Conservation (phyloP, 1,140 invertebrate species). For the Diorhabda sublineata region DNA sequence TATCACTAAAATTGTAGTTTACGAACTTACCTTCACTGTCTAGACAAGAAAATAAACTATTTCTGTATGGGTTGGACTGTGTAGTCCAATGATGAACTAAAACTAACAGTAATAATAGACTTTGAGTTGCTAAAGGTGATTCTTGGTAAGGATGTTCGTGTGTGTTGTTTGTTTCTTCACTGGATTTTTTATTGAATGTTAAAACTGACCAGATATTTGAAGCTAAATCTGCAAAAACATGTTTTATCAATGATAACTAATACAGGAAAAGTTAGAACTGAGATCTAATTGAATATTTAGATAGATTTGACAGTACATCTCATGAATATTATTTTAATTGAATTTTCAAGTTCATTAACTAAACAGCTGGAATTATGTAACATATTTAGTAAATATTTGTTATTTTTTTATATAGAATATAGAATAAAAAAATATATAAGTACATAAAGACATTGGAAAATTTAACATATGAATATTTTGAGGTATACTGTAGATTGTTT, state of each 20-base stretch:
- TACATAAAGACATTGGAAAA: too few species aligned
- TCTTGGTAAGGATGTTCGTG: constrained; percentile 47
- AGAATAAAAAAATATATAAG: too few species aligned
- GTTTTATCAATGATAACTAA: neutral
- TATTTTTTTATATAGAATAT: too few species aligned
- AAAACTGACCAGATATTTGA: constrained; percentile 77
- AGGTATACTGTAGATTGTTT: too few species aligned
- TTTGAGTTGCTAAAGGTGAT: constrained; percentile 81
- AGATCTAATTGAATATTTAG: neutral
- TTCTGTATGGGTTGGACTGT: constrained; percentile 76
- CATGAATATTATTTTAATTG: neutral
- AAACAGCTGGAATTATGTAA: too few species aligned
- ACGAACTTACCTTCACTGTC: constrained; percentile 58
- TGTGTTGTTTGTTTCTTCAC: constrained; percentile 46
- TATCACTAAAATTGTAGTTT: neutral
- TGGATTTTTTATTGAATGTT: constrained; percentile 48
- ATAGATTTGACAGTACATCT: neutral
- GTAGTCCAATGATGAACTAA: constrained; percentile 87
- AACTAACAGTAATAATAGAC: constrained; percentile 79
- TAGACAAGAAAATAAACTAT: constrained; percentile 77
- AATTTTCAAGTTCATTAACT: too few species aligned
- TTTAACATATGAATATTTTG: too few species aligned
- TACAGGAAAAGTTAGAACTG: neutral
- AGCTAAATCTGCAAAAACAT: constrained; percentile 47
- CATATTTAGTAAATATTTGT: too few species aligned